Percentiles rank a stretch among this genome's conserved stretches.
These are phyloP conservation scores for Drosophila sproati DNA, from an alignment of 1,140 invertebrate species.

Conservation along the genomic window DNA sequence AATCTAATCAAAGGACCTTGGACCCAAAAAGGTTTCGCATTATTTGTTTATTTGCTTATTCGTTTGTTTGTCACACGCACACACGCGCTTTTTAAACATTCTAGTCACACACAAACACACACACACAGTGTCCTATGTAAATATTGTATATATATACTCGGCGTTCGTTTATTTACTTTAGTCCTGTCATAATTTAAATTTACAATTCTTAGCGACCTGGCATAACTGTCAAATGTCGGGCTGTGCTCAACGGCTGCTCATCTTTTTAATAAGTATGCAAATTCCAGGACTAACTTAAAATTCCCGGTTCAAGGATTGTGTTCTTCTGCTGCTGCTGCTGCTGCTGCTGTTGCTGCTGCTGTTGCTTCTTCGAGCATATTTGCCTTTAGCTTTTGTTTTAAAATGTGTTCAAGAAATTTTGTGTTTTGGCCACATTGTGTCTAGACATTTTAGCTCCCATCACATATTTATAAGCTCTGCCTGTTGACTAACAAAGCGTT, in stretches of 20 bases:
- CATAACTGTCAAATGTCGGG: constrained; percentile 36
- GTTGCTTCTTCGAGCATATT: constrained; percentile 17
- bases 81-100: not conserved
- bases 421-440: constrained; percentile 32
- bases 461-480: constrained; percentile 26
- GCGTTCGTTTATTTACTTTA: constrained; percentile 59
- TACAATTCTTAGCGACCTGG: constrained; percentile 55
- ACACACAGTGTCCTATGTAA: constrained; percentile 18
- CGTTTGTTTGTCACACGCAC: constrained; percentile 24
- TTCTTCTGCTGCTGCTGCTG: too few species aligned
- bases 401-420: constrained; percentile 23
- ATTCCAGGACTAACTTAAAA: constrained; percentile 38
- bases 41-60: constrained; percentile 41
- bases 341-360: too few species aligned
- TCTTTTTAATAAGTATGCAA: constrained; percentile 80
- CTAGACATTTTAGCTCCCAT: constrained; percentile 33
- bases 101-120: not conserved
- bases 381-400: constrained; percentile 39
- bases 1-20: constrained; percentile 70
- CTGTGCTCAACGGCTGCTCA: constrained; percentile 39
- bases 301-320: not conserved
- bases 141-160: constrained; percentile 9
- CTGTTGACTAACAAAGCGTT: constrained; percentile 16
- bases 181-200: constrained; percentile 66
- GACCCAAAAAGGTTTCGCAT: constrained; percentile 36